These are phyloP conservation scores for Nematolebias whitei DNA, from an alignment of 2,113 vertebrate genomes.

Conservation along the genomic window DNA sequence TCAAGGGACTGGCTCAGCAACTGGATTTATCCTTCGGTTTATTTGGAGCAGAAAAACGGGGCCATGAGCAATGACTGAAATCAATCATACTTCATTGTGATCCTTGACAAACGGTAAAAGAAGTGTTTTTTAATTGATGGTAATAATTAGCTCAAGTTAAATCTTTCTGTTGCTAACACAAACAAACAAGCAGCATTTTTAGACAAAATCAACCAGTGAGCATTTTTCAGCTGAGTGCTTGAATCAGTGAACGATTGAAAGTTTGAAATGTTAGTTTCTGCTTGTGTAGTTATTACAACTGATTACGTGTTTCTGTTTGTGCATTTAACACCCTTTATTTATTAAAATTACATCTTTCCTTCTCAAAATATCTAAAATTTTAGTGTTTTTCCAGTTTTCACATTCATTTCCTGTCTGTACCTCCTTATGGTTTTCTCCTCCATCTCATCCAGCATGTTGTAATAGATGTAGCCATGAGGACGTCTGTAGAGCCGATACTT, in stretches of 20 bases:
- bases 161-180: not conserved
- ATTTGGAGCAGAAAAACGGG: conserved; percentile 76
- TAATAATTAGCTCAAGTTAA: not conserved
- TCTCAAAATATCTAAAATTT: not conserved
- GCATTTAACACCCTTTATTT: not conserved
- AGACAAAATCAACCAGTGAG: not conserved
- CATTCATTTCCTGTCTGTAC: not conserved
- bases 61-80: conserved; percentile 41
- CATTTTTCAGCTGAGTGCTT: not conserved
- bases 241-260: not conserved
- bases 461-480: conserved; percentile 51
- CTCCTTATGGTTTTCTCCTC: not conserved
- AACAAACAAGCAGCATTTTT: not conserved
- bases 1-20: conserved; percentile 64
- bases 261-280: not conserved
- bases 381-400: too few relatives aligned
- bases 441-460: conserved; percentile 50
- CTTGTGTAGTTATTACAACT: not conserved
- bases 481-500: conserved; percentile 52
- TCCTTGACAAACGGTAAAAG: conserved; percentile 51
- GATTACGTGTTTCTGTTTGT: not conserved
- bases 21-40: conserved; percentile 73
- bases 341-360: not conserved
- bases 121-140: conserved; percentile 27
- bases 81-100: conserved; percentile 66